Evolutionary conservation across 2,113 vertebrate species (phyloP).

Genomic region (Silurus meridionalis): DNA sequence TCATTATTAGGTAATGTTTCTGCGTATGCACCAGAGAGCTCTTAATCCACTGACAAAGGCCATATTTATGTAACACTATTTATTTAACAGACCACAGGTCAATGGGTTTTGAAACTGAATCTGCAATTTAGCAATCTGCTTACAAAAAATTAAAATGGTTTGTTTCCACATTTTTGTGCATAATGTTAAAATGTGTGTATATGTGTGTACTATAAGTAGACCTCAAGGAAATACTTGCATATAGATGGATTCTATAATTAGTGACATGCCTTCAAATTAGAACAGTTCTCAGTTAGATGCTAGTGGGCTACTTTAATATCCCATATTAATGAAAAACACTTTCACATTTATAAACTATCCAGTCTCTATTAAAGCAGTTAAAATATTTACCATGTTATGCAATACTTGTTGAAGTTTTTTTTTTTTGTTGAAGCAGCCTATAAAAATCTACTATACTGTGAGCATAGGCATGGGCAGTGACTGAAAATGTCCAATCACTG

Average conservation of each 20-base stretch:
- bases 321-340: slow-evolving; percentile 1
- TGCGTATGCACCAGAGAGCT: slow-evolving; percentile 38
- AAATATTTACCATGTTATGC: slow-evolving; percentile 38
- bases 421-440: background rate
- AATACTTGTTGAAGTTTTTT: slow-evolving; percentile 37
- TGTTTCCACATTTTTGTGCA: background rate
- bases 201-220: background rate
- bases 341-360: slow-evolving; percentile 18
- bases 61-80: slow-evolving; percentile 35
- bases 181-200: background rate
- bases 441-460: slow-evolving; percentile 26
- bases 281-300: background rate
- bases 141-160: background rate
- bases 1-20: slow-evolving; percentile 59
- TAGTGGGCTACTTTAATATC: background rate
- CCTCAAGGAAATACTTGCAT: background rate
- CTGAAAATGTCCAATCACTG: background rate
- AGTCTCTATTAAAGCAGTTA: slow-evolving; percentile 39
- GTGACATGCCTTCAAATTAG: background rate
- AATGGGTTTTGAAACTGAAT: background rate
- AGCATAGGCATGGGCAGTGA: slow-evolving; percentile 23
- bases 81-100: slow-evolving; percentile 29
- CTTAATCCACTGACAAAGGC: slow-evolving; percentile 34
- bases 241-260: background rate
- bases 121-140: background rate